phyloP scores from a whole-genome alignment of 2,113 vertebrate genomes.

The Takifugu flavidus region DNA sequence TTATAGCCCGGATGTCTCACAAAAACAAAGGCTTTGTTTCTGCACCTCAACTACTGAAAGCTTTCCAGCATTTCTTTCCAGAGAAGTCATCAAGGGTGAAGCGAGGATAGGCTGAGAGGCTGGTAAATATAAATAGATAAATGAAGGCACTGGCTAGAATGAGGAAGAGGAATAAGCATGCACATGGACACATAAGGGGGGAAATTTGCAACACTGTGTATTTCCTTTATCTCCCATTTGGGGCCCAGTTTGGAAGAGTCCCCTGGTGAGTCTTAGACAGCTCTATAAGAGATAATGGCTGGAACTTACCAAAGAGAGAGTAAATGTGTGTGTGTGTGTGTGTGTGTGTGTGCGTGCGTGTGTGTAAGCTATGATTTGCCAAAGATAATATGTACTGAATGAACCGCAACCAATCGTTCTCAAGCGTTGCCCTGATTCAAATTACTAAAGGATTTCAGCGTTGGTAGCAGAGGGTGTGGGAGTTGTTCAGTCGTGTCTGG shows the following conservation, averaged over 20 bases:
- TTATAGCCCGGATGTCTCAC: too few species aligned
- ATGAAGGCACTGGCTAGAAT: too few species aligned
- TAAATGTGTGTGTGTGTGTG: constrained; percentile 3
- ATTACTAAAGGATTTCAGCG: constrained; percentile 42
- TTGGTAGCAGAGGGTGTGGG: constrained; percentile 15
- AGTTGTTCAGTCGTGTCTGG: constrained; percentile 3
- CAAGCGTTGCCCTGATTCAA: constrained; percentile 30
- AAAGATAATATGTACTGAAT: constrained; percentile 38
- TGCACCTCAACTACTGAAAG: background rate
- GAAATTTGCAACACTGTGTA: constrained; percentile 1
- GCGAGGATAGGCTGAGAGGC: constrained; percentile 25
- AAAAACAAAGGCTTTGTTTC: background rate
- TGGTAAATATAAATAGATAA: constrained; percentile 1
- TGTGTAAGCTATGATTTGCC: constrained; percentile 8
- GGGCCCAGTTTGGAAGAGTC: constrained; percentile 63
- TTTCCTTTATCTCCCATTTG: constrained; percentile 32
- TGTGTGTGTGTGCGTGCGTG: background rate
- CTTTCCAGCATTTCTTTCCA: background rate
- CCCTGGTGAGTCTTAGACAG: constrained; percentile 41
- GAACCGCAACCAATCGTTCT: constrained; percentile 34
- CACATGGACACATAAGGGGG: constrained; percentile 1
- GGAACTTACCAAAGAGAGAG: constrained; percentile 24
- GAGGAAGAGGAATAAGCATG: constrained; percentile 15
- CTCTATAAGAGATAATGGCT: constrained; percentile 18
- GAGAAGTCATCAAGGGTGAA: constrained; percentile 35